Evolutionary conservation across 2,888 invertebrate genomes (phyloP).

Genomic region (Hecatera dysodea): DNA sequence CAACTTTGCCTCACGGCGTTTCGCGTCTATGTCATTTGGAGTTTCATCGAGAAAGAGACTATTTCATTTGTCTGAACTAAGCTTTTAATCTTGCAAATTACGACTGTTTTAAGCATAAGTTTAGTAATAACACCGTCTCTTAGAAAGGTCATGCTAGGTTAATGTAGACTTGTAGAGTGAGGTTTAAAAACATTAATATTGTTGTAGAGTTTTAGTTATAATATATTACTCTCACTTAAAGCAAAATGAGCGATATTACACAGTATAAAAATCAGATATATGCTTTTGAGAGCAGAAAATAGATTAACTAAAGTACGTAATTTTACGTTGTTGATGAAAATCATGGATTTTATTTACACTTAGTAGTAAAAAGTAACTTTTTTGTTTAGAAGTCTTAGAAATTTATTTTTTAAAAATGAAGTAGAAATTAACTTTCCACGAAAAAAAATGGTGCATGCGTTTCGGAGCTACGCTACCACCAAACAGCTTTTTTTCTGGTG

Average conservation of each 20-base stretch:
- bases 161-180: conserved; percentile 14
- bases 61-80: conserved; percentile 36
- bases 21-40: conserved; percentile 20
- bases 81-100: conserved; percentile 46
- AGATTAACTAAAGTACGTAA: too few relatives aligned
- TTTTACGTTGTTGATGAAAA: neutral
- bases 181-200: neutral
- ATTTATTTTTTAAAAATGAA: too few relatives aligned
- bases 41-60: conserved; percentile 8
- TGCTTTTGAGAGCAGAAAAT: neutral
- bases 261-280: neutral
- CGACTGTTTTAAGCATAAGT: conserved; percentile 29
- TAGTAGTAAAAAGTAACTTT: too few relatives aligned
- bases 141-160: conserved; percentile 1
- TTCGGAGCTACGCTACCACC: too few relatives aligned
- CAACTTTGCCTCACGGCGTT: conserved; percentile 46
- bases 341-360: neutral
- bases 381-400: too few relatives aligned
- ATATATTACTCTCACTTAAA: conserved; percentile 8
- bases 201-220: neutral
- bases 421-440: too few relatives aligned
- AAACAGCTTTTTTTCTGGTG: too few relatives aligned
- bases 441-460: too few relatives aligned
- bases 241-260: neutral
- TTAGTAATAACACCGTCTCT: conserved; percentile 11